Conservation (phyloP, 1,140 invertebrate species). For the Scylla paramamosain region DNA sequence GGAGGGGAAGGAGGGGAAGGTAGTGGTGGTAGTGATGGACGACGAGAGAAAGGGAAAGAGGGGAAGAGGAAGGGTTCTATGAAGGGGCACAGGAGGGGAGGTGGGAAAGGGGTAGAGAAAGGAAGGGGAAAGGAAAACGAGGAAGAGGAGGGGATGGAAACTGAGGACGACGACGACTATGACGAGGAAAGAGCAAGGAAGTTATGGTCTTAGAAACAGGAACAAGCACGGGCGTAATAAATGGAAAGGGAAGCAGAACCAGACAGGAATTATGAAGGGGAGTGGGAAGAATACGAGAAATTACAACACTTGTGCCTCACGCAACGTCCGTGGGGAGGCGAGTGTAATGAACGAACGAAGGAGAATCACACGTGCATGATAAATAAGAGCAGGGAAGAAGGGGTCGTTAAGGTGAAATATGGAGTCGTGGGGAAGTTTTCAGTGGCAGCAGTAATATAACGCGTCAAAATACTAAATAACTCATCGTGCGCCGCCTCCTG, state of each 20-base stretch:
- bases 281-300: not conserved
- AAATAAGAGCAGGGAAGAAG: not conserved
- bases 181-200: not conserved
- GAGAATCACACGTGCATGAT: slow-evolving; percentile 2
- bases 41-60: no score
- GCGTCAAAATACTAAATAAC: slow-evolving; percentile 1
- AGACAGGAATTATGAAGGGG: not conserved
- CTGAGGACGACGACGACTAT: not conserved
- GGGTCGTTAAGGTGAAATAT: slow-evolving; percentile 5
- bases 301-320: not conserved
- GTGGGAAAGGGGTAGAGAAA: no score
- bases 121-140: no score
- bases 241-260: not conserved
- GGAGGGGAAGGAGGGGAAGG: no score
- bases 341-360: not conserved
- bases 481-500: not conserved
- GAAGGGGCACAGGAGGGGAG: no score
- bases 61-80: no score
- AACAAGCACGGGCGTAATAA: not conserved
- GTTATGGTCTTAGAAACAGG: not conserved
- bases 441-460: not conserved
- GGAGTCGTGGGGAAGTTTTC: not conserved
- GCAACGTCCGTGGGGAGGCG: no score
- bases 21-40: no score
- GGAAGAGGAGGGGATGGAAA: not conserved